These are phyloP conservation scores for Pygathrix nemaeus DNA, from an alignment of 2,113 vertebrate species.

Conservation along the genomic window DNA sequence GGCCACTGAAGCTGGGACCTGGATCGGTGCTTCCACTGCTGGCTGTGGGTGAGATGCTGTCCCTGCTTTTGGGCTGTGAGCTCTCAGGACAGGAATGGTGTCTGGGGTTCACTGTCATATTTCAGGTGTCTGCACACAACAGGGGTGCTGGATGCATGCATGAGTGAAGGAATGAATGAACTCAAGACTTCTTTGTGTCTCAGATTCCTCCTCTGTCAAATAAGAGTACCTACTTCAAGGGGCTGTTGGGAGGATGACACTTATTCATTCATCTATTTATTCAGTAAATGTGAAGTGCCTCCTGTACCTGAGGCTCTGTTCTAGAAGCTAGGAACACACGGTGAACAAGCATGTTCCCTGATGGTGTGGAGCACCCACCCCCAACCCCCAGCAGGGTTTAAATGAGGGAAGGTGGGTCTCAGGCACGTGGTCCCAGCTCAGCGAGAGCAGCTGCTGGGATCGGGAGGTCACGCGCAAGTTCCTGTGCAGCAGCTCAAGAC, in stretches of 20 bases:
- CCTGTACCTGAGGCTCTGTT: neutral
- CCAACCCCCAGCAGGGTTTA: neutral
- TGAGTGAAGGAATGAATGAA: neutral
- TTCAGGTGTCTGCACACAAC: neutral
- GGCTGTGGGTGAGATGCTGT: neutral
- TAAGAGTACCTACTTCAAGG: neutral
- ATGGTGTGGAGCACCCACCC: fast-evolving
- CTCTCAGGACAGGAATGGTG: neutral
- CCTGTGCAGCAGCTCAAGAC: neutral
- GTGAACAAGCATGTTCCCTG: fast-evolving
- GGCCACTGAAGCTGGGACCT: neutral
- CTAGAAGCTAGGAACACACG: neutral
- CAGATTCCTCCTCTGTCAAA: neutral
- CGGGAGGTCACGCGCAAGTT: fast-evolving
- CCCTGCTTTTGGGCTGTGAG: neutral
- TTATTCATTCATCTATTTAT: neutral
- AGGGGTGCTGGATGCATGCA: neutral
- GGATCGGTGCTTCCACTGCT: neutral
- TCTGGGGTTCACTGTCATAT: neutral
- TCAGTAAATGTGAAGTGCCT: neutral
- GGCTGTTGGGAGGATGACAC: neutral
- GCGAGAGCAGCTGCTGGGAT: too few species aligned
- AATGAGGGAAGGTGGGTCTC: neutral
- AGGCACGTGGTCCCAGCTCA: neutral
- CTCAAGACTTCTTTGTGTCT: neutral